These are phyloP conservation scores for zebrafish (Danio rerio) DNA, from an alignment of 2,113 vertebrate genomes.

Conservation along the genomic window GRCz12tu NC_133190.1:15251501-15252000, in stretches of 20 bases:
- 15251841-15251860: background rate
- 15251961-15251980: too few species aligned
- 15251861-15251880: background rate
- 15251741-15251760: slow-evolving; percentile 15
- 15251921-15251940: too few species aligned
- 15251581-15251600: slow-evolving; percentile 27
- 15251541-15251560: slow-evolving; percentile 54
- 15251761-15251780: background rate
- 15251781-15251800: background rate
- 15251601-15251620: background rate
- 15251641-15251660: slow-evolving; percentile 31
- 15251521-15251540: slow-evolving; percentile 48
- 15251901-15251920: too few species aligned
- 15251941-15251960: too few species aligned
- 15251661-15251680: slow-evolving; percentile 39
- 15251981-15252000: too few species aligned
- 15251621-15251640: slow-evolving; percentile 4
- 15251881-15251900: too few species aligned
- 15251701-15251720: slow-evolving; percentile 20
- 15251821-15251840: slow-evolving; percentile 4
- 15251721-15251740: background rate
- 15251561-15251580: slow-evolving; percentile 37
- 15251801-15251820: background rate
- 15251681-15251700: slow-evolving; percentile 41
- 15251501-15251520: slow-evolving; percentile 32